phyloP scores from a whole-genome alignment of 2,888 invertebrate genomes.

The Leucania comma region DNA sequence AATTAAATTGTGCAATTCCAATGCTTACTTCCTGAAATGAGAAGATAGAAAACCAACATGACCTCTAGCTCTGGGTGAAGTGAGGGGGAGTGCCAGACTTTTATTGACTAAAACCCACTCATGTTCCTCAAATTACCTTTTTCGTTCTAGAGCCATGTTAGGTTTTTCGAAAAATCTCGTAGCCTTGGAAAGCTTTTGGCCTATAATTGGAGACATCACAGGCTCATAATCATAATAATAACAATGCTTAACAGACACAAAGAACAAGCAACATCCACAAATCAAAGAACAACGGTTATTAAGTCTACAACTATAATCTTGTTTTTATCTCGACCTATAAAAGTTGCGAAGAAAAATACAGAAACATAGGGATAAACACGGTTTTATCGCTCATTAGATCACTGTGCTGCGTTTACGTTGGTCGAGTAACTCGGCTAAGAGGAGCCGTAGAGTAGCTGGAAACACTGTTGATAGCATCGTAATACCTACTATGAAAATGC shows the following conservation, averaged over 20 bases:
- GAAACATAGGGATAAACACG: conserved; percentile 55
- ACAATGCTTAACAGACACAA: conserved; percentile 22
- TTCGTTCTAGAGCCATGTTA: neutral
- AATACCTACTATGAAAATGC: conserved; percentile 22
- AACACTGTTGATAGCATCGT: neutral
- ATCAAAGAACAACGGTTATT: conserved; percentile 53
- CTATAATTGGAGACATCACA: too few species aligned
- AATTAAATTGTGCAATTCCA: too few species aligned
- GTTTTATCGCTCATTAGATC: conserved; percentile 63
- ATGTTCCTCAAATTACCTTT: too few species aligned
- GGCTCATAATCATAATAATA: neutral
- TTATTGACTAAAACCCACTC: neutral
- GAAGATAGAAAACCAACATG: too few species aligned
- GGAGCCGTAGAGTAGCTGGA: neutral
- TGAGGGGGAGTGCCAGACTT: neutral
- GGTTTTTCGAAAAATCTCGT: neutral
- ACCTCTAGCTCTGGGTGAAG: neutral
- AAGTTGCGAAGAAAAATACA: conserved; percentile 57
- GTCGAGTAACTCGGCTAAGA: conserved; percentile 14
- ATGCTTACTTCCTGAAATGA: too few species aligned
- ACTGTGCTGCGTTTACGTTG: conserved; percentile 33
- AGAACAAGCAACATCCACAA: conserved; percentile 37
- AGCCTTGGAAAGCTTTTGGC: too few species aligned
- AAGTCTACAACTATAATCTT: conserved; percentile 59
- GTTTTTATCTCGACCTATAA: conserved; percentile 58